A percentile compares a stretch with the other conserved stretches of the same genome.
phyloP scores from a whole-genome alignment of 2,797 vertebrate genomes.

The Austrolebias charrua region DNA sequence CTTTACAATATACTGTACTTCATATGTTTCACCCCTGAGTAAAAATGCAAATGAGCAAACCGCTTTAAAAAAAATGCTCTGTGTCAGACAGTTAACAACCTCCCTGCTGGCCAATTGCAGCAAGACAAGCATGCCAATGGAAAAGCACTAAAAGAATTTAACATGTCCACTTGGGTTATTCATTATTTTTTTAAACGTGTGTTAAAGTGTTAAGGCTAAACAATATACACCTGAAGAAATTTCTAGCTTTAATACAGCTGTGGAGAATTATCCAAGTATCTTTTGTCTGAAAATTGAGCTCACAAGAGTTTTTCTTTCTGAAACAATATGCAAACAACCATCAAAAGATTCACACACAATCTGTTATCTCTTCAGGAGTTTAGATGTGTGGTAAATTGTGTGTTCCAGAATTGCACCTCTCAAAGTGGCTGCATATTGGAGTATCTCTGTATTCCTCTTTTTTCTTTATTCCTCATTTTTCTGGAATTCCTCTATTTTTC shows the following conservation, averaged over 20 bases:
- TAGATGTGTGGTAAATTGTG: neutral
- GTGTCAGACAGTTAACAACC: constrained; percentile 21
- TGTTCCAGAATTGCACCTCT: too few species aligned
- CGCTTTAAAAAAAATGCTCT: constrained; percentile 34
- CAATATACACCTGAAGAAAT: constrained; percentile 2
- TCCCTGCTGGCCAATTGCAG: constrained; percentile 17
- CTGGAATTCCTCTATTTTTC: too few species aligned
- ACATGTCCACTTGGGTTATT: constrained; percentile 19
- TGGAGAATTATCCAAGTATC: neutral
- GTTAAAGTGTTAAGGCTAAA: constrained; percentile 17
- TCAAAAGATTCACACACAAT: neutral
- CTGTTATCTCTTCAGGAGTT: constrained; percentile 4
- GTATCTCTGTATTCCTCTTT: too few species aligned
- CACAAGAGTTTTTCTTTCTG: too few species aligned
- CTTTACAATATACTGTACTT: constrained; percentile 21
- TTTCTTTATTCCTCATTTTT: too few species aligned
- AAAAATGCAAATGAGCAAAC: constrained; percentile 27
- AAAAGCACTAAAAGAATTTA: constrained; percentile 22
- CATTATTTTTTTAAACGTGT: constrained; percentile 5
- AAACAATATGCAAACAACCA: neutral
- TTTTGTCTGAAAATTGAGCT: too few species aligned
- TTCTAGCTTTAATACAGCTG: constrained; percentile 1
- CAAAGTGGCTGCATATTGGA: too few species aligned
- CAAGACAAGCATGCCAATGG: neutral
- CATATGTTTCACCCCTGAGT: constrained; percentile 16